Evolutionary conservation across 1,140 invertebrate genomes (phyloP).

Genomic region (Argopecten irradians): DNA sequence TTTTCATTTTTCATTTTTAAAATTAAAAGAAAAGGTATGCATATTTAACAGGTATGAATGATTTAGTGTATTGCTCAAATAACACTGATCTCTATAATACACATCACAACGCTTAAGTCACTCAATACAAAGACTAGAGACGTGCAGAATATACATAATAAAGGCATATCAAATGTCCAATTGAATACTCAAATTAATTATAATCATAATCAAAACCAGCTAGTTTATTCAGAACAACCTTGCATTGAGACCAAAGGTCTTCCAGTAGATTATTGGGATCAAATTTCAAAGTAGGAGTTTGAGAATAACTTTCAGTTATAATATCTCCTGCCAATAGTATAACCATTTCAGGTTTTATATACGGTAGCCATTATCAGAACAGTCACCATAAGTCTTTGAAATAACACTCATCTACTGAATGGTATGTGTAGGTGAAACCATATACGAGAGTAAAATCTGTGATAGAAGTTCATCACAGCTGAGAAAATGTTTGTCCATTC

Average conservation of each 20-base stretch:
- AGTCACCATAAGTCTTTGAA: background rate
- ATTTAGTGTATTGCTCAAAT: too few species aligned
- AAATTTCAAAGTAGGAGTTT: background rate
- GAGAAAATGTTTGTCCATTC: too few species aligned
- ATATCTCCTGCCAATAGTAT: background rate
- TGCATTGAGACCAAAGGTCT: background rate
- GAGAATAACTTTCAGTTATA: background rate
- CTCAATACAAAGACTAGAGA: too few species aligned
- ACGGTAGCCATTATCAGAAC: background rate
- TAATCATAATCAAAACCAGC: background rate
- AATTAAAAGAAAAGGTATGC: too few species aligned
- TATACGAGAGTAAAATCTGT: too few species aligned
- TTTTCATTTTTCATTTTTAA: too few species aligned
- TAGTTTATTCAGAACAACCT: background rate
- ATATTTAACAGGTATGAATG: too few species aligned
- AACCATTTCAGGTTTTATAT: background rate
- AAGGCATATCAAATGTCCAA: background rate
- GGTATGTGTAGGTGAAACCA: too few species aligned
- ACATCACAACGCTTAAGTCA: too few species aligned
- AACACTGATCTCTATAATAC: too few species aligned
- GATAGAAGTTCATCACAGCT: too few species aligned
- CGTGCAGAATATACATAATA: background rate
- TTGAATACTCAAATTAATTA: background rate
- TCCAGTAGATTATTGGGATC: background rate
- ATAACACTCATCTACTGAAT: too few species aligned